phyloP scores from a whole-genome alignment of 2,888 invertebrate species.

The Thera obeliscata region DNA sequence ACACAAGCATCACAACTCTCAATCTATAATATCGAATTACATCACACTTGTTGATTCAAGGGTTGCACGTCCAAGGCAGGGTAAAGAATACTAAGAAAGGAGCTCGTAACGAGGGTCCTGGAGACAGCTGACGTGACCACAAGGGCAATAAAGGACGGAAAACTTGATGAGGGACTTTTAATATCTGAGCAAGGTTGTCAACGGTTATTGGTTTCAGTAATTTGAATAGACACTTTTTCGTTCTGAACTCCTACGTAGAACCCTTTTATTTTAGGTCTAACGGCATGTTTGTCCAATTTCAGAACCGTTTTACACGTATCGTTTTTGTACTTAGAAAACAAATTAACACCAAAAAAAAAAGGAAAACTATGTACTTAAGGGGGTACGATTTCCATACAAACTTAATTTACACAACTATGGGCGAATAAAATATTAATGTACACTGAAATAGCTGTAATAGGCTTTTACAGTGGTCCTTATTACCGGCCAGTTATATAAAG shows the following conservation, averaged over 20 bases:
- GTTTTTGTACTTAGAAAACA: too few relatives aligned
- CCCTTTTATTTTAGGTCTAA: too few relatives aligned
- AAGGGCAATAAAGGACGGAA: slow-evolving; percentile 42
- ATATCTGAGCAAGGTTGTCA: slow-evolving; percentile 58
- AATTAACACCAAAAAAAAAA: too few relatives aligned
- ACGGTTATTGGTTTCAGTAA: slow-evolving; percentile 54
- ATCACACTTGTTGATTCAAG: slow-evolving; percentile 61
- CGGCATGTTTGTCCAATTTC: too few relatives aligned
- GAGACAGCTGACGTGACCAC: slow-evolving; percentile 67
- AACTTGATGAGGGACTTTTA: slow-evolving; percentile 69
- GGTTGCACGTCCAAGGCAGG: slow-evolving; percentile 41
- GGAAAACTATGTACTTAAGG: too few relatives aligned
- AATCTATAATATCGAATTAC: slow-evolving; percentile 53
- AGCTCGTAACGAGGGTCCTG: slow-evolving; percentile 62
- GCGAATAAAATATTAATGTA: too few relatives aligned
- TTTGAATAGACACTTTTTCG: slow-evolving; percentile 50
- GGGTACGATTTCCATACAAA: too few relatives aligned
- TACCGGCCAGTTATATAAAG: too few relatives aligned
- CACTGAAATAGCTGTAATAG: too few relatives aligned
- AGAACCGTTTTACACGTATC: too few relatives aligned
- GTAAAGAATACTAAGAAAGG: slow-evolving; percentile 39
- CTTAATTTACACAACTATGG: too few relatives aligned
- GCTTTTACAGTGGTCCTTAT: too few relatives aligned
- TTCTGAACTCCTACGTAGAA: background rate
- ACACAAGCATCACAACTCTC: slow-evolving; percentile 16